Evolutionary conservation across 2,888 invertebrate species (phyloP).

Genomic region (Agrotis ipsilon): DNA sequence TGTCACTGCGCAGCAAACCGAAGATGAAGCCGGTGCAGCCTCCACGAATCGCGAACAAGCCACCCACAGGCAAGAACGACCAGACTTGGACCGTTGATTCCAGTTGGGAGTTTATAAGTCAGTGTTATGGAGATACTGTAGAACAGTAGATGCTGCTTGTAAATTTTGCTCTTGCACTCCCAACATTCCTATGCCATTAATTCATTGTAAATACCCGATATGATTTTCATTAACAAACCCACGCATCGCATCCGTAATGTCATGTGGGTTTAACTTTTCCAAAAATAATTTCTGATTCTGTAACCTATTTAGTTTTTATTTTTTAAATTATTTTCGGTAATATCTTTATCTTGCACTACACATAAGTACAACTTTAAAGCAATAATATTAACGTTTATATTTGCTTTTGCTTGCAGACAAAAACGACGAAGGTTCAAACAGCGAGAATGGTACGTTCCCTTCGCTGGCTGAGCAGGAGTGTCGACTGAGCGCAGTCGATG

Average conservation of each 20-base stretch:
- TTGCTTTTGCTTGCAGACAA: conserved; percentile 76
- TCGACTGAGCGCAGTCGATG: conserved; percentile 87
- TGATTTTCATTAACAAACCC: background rate
- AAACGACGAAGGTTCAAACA: conserved; percentile 82
- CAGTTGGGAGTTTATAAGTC: conserved; percentile 97
- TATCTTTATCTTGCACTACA: conserved; percentile 21
- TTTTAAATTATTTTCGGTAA: background rate
- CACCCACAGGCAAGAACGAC: conserved; percentile 89
- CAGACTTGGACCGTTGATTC: conserved; percentile 96
- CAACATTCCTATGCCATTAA: conserved; percentile 24
- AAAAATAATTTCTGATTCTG: background rate
- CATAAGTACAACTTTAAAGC: background rate
- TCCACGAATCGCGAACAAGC: conserved; percentile 91
- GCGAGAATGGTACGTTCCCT: conserved; percentile 89
- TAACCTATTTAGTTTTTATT: conserved; percentile 1
- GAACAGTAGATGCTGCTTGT: conserved; percentile 57
- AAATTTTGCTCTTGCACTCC: conserved; percentile 56
- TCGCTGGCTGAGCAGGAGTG: conserved; percentile 89
- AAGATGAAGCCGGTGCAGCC: conserved; percentile 94
- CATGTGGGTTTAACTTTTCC: background rate
- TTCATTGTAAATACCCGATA: conserved; percentile 1
- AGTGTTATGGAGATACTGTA: conserved; percentile 78
- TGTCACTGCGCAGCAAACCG: conserved; percentile 89
- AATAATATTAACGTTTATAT: background rate
- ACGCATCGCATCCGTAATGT: background rate